phyloP scores from a whole-genome alignment of 2,113 vertebrate genomes.

The Plecturocebus donacophilus region DNA sequence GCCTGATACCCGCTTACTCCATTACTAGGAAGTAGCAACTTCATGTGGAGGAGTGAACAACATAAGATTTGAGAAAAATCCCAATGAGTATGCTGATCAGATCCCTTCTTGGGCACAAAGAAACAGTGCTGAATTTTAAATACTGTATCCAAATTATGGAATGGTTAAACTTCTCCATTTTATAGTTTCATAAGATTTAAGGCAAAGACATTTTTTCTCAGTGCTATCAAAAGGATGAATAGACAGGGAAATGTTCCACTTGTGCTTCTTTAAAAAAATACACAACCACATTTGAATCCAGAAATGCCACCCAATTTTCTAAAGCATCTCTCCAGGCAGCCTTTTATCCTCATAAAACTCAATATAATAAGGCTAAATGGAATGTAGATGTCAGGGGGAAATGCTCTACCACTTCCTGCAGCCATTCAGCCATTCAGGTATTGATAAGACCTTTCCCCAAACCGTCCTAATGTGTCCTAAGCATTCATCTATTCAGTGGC shows the following conservation, averaged over 20 bases:
- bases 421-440: not conserved
- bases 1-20: not conserved
- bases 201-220: not conserved
- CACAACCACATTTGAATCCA: not conserved
- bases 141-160: not conserved
- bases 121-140: not conserved
- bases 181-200: not conserved
- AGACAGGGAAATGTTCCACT: not conserved
- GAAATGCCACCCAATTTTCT: constrained; percentile 51
- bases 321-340: not conserved
- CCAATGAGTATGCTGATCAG: not conserved
- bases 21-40: not conserved
- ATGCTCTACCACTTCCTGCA: not conserved
- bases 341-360: constrained; percentile 36
- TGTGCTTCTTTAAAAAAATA: not conserved
- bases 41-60: not conserved
- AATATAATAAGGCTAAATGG: constrained; percentile 4
- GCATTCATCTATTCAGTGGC: not conserved
- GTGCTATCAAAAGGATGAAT: constrained; percentile 13
- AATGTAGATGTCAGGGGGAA: constrained; percentile 13
- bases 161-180: not conserved
- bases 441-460: not conserved
- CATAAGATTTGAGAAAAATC: not conserved
- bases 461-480: not conserved
- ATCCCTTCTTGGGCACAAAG: not conserved